Evolutionary conservation across 2,113 vertebrate genomes (phyloP).

Genomic region (Peromyscus polionotus): DNA sequence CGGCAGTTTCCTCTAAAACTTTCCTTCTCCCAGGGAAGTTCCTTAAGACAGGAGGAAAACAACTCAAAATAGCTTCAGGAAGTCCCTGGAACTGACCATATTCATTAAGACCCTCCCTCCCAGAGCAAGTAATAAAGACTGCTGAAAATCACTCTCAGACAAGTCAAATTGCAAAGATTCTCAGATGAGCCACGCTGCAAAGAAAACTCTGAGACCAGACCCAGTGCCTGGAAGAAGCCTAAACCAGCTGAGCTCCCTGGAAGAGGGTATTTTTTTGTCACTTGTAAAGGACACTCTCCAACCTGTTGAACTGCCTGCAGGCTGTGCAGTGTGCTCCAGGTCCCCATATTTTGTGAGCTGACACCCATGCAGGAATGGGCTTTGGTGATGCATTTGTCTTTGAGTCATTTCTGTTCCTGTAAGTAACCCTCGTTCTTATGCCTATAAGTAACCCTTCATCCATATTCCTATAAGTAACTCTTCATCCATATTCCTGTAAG

Average conservation of each 20-base stretch:
- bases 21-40: background rate
- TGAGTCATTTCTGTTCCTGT: no score
- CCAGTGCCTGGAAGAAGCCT: background rate
- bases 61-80: background rate
- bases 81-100: background rate
- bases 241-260: background rate
- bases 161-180: background rate
- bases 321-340: no score
- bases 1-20: background rate
- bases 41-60: background rate
- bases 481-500: background rate
- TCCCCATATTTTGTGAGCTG: no score
- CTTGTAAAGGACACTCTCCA: no score
- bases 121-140: background rate
- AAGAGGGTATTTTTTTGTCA: background rate
- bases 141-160: background rate
- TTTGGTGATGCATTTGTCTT: no score
- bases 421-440: no score
- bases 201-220: background rate
- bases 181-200: background rate
- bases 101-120: background rate
- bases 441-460: no score
- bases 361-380: no score
- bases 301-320: no score
- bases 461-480: no score